These are phyloP conservation scores for Cygnus buccinator DNA, from an alignment of 2,113 vertebrate species.

Conservation along the genomic window DNA sequence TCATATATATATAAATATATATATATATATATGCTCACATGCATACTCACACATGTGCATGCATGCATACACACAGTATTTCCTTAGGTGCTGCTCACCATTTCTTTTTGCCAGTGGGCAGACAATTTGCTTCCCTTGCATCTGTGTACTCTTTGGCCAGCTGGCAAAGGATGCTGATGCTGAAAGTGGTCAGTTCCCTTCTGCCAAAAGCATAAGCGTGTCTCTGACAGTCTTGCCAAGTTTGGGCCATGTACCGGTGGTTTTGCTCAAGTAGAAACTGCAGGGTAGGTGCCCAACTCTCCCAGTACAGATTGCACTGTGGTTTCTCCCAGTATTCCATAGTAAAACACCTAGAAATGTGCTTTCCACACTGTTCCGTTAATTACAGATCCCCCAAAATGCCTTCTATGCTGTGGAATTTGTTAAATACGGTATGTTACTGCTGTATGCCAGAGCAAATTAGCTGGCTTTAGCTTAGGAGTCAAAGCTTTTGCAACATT, in stretches of 20 bases:
- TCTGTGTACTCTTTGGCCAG: constrained; percentile 59
- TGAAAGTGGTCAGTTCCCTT: constrained; percentile 36
- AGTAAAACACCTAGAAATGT: neutral
- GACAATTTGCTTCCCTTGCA: constrained; percentile 62
- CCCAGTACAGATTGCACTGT: rapidly evolving
- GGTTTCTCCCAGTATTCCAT: neutral
- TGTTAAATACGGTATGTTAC: rapidly evolving
- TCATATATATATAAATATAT: neutral
- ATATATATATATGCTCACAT: neutral
- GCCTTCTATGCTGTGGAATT: neutral
- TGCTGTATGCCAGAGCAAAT: neutral
- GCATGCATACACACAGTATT: neutral
- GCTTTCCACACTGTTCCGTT: neutral
- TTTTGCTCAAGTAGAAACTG: neutral
- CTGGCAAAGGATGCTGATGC: constrained; percentile 63
- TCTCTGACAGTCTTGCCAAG: constrained; percentile 52
- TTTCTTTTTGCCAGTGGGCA: constrained; percentile 47
- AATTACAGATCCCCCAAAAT: neutral
- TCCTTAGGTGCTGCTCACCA: constrained; percentile 42
- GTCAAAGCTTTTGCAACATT: neutral
- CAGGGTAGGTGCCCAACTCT: neutral
- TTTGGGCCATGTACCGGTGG: neutral
- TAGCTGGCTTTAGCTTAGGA: neutral
- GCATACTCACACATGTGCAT: rapidly evolving
- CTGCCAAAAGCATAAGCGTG: constrained; percentile 67